Conservation (phyloP, 2,797 vertebrate genomes). For the Monodelphis domestica region DNA sequence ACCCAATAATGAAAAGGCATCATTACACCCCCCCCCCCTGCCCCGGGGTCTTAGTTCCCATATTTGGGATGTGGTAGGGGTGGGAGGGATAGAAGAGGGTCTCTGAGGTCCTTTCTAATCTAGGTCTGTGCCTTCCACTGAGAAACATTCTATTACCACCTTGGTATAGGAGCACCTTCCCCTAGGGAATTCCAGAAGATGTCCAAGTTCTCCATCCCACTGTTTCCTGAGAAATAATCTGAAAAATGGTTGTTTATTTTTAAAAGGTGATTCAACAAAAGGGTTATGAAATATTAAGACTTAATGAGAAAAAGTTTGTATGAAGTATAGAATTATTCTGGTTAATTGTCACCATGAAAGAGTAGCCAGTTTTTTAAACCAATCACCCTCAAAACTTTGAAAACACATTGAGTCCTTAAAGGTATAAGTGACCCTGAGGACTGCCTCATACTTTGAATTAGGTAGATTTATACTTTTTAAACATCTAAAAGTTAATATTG, state of each 20-base stretch:
- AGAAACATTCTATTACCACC: neutral
- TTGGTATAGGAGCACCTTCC: neutral
- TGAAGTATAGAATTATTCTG: neutral
- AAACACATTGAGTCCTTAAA: neutral
- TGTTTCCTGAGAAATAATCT: neutral
- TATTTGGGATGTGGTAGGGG: neutral
- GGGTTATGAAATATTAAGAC: neutral
- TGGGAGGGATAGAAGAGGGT: neutral
- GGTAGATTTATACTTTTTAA: too few relatives aligned
- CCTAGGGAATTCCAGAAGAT: neutral
- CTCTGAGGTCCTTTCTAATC: neutral
- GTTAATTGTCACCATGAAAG: neutral
- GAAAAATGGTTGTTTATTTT: too few relatives aligned
- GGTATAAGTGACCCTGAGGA: too few relatives aligned
- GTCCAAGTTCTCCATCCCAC: neutral
- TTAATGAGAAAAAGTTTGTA: neutral
- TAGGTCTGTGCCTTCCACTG: neutral
- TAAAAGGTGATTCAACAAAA: neutral
- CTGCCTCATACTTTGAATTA: too few relatives aligned
- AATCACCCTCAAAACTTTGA: neutral
- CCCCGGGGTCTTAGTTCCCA: neutral
- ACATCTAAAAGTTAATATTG: too few relatives aligned
- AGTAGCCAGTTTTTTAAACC: neutral
- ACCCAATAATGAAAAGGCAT: neutral
- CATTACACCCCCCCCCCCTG: too few relatives aligned